Evolutionary conservation across 2,113 vertebrate genomes (phyloP), one percentile per base, ranked within the genome.

Genomic region (Ifrita kowaldi): DNA sequence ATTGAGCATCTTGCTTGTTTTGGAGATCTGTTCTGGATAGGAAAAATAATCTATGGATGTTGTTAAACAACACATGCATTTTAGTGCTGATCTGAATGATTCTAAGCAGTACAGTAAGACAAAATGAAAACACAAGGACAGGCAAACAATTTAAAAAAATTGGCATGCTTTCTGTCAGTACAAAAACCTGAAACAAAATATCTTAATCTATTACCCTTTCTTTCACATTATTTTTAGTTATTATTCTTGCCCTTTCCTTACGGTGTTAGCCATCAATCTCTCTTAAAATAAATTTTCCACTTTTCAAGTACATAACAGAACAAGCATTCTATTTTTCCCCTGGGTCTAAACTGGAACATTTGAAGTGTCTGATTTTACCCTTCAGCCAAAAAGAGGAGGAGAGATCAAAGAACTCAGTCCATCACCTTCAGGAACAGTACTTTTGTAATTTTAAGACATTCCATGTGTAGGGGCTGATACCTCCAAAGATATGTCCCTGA

Each of bases 241-340:
- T 65, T 91, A 69, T 86, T 68, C 32, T 79, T 3, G 2, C 15
- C 18, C 75, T 91, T 79, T 90, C 35, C 33, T 90, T 57, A 22
- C 37, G 19, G 6, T 80, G 19, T 65, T 82, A 93, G 47, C 33
- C 10, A 17, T 37, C 46, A 87, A 62, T 37, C 35, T 93, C 39
- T 71, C 59, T 74, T 92, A 84, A 92, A 92, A 91, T 84, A 79
- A 75, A 82, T 91, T 57, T 84, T 95, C 53, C 52, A 79, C 21
- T 83, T 90, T 89, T 83, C 22, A 85, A 21, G 46, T 77, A 30
- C 14, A 32, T 65, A 93, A 79, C 13, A 76, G 57, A 91, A 84
- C 39, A 73, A 44, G 6, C 37, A 68, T 92, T 87, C 44, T 49
- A 22, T 70, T 84, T 86, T 41, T 3, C 73, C 49, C 19, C 8